Conservation (phyloP, 2,888 invertebrate species). For the Parelbella ahira region DNA sequence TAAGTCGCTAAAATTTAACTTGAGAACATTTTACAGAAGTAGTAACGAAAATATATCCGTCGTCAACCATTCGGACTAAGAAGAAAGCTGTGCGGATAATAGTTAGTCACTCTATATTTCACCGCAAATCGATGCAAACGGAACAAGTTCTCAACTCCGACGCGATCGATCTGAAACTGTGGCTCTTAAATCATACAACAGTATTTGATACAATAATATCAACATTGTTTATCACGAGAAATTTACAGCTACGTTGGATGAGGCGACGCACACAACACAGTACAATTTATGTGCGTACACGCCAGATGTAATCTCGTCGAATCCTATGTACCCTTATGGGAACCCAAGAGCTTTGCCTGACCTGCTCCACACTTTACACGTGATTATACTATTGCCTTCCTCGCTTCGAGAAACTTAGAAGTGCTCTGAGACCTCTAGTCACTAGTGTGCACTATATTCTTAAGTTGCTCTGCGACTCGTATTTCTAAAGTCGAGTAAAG, state of each 20-base stretch:
- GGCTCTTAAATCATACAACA: slow-evolving; percentile 25
- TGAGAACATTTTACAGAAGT: no score
- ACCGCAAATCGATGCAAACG: slow-evolving; percentile 21
- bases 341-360: slow-evolving; percentile 28
- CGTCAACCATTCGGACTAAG: no score
- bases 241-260: slow-evolving; percentile 23
- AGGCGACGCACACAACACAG: slow-evolving; percentile 25
- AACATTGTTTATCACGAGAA: slow-evolving; percentile 26
- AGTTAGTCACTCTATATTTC: slow-evolving; percentile 22
- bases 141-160: slow-evolving; percentile 21
- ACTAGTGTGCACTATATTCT: slow-evolving; percentile 18
- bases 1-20: no score
- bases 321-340: slow-evolving; percentile 31
- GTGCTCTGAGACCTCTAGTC: slow-evolving; percentile 15
- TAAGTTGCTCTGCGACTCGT: slow-evolving; percentile 3
- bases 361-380: slow-evolving; percentile 35
- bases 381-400: slow-evolving; percentile 33
- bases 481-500: slow-evolving; percentile 6
- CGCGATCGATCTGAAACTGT: slow-evolving; percentile 22
- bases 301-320: slow-evolving; percentile 44
- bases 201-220: slow-evolving; percentile 25
- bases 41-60: no score
- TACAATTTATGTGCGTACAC: slow-evolving; percentile 37
- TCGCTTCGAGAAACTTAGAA: slow-evolving; percentile 24
- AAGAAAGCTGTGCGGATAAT: slow-evolving; percentile 14